phyloP scores from a whole-genome alignment of 2,888 invertebrate genomes.

The Mamestra brassicae region DNA sequence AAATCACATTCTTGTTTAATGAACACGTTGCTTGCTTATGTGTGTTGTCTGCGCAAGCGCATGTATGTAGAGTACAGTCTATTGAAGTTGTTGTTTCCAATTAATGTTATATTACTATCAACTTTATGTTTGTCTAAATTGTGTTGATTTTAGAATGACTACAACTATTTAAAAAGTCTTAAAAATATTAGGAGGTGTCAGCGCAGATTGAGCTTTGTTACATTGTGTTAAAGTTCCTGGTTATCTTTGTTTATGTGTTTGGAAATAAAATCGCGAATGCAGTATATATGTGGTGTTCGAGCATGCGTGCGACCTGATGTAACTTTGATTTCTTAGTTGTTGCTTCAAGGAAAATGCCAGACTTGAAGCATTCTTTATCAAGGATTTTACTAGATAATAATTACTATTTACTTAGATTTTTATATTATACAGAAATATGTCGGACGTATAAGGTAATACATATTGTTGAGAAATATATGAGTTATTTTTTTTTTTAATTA shows the following conservation, averaged over 20 bases:
- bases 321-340: constrained; percentile 66
- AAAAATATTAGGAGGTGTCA: neutral
- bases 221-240: neutral
- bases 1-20: constrained; percentile 79
- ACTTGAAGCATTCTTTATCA: constrained; percentile 60
- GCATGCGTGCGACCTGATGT: constrained; percentile 66
- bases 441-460: constrained; percentile 32
- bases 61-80: constrained; percentile 17
- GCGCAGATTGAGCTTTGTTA: neutral
- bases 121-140: neutral
- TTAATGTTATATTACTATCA: neutral
- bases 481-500: constrained; percentile 23
- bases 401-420: constrained; percentile 60
- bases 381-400: constrained; percentile 53
- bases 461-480: constrained; percentile 31
- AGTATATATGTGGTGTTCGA: constrained; percentile 32
- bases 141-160: neutral
- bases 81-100: neutral
- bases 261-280: neutral
- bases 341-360: constrained; percentile 66
- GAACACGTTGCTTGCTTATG: constrained; percentile 66
- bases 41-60: constrained; percentile 54
- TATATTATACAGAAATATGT: constrained; percentile 55
- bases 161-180: neutral
- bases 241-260: constrained; percentile 2